Percentiles rank a stretch among this genome's conserved stretches.
phyloP scores from a whole-genome alignment of 64 coral and sea anemone genomes.

The Dendronephthya gigantea region DNA sequence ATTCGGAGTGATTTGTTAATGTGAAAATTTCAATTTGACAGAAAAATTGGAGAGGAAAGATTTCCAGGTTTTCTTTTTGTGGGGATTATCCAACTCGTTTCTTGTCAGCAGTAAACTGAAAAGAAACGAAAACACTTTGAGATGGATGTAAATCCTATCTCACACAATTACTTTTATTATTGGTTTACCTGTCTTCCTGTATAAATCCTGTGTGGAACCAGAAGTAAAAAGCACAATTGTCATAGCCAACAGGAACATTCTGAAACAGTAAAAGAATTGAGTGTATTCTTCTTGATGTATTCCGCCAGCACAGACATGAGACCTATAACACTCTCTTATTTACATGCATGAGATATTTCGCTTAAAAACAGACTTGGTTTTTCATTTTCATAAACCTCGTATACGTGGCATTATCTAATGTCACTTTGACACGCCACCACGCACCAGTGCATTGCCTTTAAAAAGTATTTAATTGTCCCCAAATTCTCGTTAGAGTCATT shows the following conservation, averaged over 20 bases:
- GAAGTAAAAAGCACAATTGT: constrained; percentile 91
- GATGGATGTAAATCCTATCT: too few species aligned
- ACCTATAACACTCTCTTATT: too few species aligned
- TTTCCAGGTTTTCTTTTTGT: constrained; percentile 93
- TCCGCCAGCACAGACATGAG: too few species aligned
- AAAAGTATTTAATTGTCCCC: too few species aligned
- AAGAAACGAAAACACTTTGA: constrained; percentile 5
- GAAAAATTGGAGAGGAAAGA: constrained; percentile 75
- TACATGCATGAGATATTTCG: too few species aligned
- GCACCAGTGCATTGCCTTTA: too few species aligned
- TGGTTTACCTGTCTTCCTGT: constrained; percentile 48
- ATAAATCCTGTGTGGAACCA: constrained; percentile 98
- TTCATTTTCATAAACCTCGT: too few species aligned
- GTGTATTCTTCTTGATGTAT: too few species aligned
- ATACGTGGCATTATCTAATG: too few species aligned
- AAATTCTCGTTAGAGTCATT: too few species aligned
- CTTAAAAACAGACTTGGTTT: too few species aligned
- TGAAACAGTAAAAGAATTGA: constrained; percentile 16
- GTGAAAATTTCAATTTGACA: constrained; percentile 63
- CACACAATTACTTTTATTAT: background rate
- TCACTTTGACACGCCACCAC: too few species aligned
- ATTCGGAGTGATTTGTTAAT: background rate
- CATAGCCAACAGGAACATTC: constrained; percentile 82
- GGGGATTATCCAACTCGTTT: constrained; percentile 88
- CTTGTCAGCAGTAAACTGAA: constrained; percentile 65